A percentile compares a stretch with the other conserved stretches of the same genome.
Evolutionary conservation across 2,888 invertebrate genomes (phyloP).

Genomic region (Limnephilus marmoratus): DNA sequence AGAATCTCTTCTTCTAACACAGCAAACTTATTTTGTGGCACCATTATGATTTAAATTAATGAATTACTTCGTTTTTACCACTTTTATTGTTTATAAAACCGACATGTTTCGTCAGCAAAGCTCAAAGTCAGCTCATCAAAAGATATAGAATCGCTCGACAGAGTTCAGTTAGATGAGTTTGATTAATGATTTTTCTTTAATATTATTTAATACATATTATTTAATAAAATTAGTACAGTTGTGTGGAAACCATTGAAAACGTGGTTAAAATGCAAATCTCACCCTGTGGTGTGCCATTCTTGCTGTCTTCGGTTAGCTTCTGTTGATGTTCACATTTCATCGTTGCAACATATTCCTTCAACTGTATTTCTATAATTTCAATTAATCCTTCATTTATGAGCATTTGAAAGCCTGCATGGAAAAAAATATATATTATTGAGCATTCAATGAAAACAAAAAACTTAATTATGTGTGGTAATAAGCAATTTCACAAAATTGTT

Average conservation of each 20-base stretch:
- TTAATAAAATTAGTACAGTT: neutral
- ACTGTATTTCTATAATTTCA: conserved; percentile 72
- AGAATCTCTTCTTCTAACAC: no score
- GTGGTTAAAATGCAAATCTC: neutral
- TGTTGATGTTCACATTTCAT: conserved; percentile 73
- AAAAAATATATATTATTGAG: neutral
- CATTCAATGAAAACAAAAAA: neutral
- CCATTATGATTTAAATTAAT: no score
- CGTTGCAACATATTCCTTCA: conserved; percentile 71
- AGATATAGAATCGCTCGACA: no score
- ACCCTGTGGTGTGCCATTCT: conserved; percentile 64
- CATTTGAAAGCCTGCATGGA: conserved; percentile 74
- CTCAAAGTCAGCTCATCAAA: no score
- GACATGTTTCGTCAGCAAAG: no score
- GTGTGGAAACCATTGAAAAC: neutral
- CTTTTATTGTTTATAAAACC: no score
- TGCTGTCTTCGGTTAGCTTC: conserved; percentile 51
- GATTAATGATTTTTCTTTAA: no score
- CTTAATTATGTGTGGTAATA: neutral
- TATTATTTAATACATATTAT: no score
- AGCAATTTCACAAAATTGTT: neutral
- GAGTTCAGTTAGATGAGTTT: no score
- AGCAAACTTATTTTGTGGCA: no score
- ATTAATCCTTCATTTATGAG: conserved; percentile 75
- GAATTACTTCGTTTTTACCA: no score